Conservation (phyloP, 2,797 vertebrate species). For the Pipistrellus pygmaeus region DNA sequence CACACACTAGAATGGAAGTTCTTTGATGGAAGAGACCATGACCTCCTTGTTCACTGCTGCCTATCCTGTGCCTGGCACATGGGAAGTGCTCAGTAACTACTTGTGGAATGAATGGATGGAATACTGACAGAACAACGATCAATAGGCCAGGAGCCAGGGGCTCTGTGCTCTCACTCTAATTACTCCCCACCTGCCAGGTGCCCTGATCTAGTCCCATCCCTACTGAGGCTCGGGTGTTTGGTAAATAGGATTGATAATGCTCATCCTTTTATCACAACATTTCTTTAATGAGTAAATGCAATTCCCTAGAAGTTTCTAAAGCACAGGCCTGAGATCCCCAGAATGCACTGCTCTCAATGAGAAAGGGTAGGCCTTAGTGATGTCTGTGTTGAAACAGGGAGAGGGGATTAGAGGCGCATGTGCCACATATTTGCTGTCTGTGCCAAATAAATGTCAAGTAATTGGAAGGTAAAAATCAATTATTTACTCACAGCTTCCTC, state of each 20-base stretch:
- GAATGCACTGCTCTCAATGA: background rate
- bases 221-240: background rate
- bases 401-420: too few species aligned
- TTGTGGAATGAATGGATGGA: background rate
- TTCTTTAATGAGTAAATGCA: slow-evolving; percentile 1
- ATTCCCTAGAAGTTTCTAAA: background rate
- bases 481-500: background rate
- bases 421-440: background rate
- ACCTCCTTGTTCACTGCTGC: background rate
- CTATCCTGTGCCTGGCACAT: background rate
- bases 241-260: background rate
- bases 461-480: background rate
- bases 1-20: background rate
- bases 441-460: background rate
- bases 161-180: background rate
- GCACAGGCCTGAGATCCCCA: background rate
- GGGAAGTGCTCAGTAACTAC: background rate
- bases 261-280: background rate
- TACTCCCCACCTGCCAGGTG: background rate
- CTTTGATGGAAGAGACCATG: background rate
- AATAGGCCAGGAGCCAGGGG: background rate
- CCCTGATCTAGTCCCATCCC: background rate
- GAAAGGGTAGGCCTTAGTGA: background rate
- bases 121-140: background rate
- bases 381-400: background rate